Evolutionary conservation across 2,888 invertebrate species (phyloP), one percentile per base, ranked within the genome.

Genomic region (Drosophila melanosoma): DNA sequence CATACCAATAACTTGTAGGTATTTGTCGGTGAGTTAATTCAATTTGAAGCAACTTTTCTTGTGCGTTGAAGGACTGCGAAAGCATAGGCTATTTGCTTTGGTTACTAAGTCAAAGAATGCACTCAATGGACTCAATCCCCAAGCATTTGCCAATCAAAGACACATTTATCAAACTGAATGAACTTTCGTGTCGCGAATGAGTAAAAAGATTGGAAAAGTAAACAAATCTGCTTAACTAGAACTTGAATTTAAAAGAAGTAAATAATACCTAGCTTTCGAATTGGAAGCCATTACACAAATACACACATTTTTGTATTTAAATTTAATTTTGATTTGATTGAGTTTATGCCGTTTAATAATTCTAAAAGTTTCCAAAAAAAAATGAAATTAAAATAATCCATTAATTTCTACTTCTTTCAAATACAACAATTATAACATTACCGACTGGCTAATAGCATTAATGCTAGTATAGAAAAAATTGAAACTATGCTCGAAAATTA

Each of bases 21-120:
- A 66, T 81, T 74, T 76, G 62, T 65, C 38, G 69, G 59, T 60
- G 60, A 56, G 82, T 57, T 82, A 81, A 81, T 82, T 79, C 76
- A 82, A 82, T 81, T 81, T 76, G 70, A 65, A 61, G 51, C 35
- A 74, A 80, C 52, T 81, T 77, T 65, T 58, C 20, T 11, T 29
- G 15, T 51, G 33, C 48, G 26, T 12, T 73, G 48, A 65, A 76
- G 67, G 42, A 29, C 61, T 59, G 36, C 57, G 26, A 38, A 48
- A 51, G 56, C 45, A 32, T 60, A 56, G 77, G 69, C 64, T 62
- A 77, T 68, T 68, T 74, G 60, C 67, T 74, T 74, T 74, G 52
- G 23, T 40, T 61, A 26, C 17, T 12, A 66, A 20, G 52, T 42
- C 61, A 29, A 29, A 36, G 20, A 42, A 48, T 66, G 45, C 54